Evolutionary conservation across 2,113 vertebrate genomes (phyloP), one percentile per base, ranked within the genome.

Genomic region (Serilophus lunatus): DNA sequence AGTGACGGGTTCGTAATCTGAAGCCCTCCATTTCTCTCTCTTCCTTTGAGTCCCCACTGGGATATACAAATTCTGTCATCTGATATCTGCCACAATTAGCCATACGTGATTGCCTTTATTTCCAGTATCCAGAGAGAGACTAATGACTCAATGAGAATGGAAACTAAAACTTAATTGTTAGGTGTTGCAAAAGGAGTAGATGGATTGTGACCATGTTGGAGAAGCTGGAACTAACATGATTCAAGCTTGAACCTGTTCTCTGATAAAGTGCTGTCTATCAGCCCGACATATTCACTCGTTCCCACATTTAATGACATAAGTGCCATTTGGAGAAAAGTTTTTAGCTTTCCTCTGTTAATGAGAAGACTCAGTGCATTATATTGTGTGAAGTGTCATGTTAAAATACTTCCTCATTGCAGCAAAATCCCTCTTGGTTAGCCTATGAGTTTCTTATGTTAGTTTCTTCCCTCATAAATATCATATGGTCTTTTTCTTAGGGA

Each of bases 41-140:
- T n/a, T 38, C n/a, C 35, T 87, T 82, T n/a, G 54, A 81, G 80
- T 69, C 35, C 51, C 36, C 60, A 29, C 54, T 40, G 86, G 57
- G 50, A 3, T 6, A 42, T 40, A 26, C 53, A 49, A 65, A 72
- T 59, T 84, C 76, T 83, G 78, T 64, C 80, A 75, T 70, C 31
- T 87, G 91, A 71, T 96, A 88, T 14, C 82, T 24, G 12, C 82
- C 84, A 82, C 90, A 88, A 40, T 88, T 88, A 93, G 82, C 82
- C 38, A 25, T 54, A 92, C 2, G 1, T 77, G 76, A 82, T 93
- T 91, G 78, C 65, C 82, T 76, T 75, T 81, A 36, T 81, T 94
- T 70, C 64, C 83, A 93, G 42, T 72, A 40, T 92, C 64, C 82
- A 53, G 78, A 63, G 81, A 81, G 82, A 92, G 50, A 31, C 66